phyloP scores from a whole-genome alignment of 2,888 invertebrate genomes.

The Chromoteleia sp. region DNA sequence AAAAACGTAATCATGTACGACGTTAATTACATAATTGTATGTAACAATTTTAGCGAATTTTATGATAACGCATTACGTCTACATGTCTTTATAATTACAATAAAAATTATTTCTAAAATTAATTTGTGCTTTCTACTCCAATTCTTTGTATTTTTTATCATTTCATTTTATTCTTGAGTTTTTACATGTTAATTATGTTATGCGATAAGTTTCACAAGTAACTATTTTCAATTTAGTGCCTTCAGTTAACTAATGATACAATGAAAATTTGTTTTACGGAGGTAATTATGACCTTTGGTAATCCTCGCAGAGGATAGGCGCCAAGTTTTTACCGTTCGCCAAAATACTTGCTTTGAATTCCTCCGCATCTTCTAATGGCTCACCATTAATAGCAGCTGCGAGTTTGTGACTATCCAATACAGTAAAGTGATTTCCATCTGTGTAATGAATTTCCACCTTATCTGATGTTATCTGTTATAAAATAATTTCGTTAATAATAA shows the following conservation, averaged over 20 bases:
- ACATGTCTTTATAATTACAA: constrained; percentile 26
- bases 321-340: constrained; percentile 13
- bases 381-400: constrained; percentile 83
- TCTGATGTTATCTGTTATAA: constrained; percentile 85
- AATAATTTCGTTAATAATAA: neutral
- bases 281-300: neutral
- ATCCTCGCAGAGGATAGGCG: constrained; percentile 1
- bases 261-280: neutral
- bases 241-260: no score
- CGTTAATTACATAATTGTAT: constrained; percentile 12
- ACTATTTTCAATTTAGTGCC: no score
- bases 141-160: neutral
- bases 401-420: constrained; percentile 89
- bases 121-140: neutral
- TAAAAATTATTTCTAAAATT: constrained; percentile 1
- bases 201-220: no score
- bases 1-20: neutral
- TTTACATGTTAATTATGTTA: no score
- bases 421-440: constrained; percentile 91
- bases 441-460: constrained; percentile 86
- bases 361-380: constrained; percentile 77
- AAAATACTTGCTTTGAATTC: constrained; percentile 71
- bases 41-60: constrained; percentile 17
- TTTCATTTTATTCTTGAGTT: neutral
- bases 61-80: neutral